Evolutionary conservation across 2,797 vertebrate species (phyloP), one percentile per base, ranked within the genome.

Genomic region (Vespertilio murinus): DNA sequence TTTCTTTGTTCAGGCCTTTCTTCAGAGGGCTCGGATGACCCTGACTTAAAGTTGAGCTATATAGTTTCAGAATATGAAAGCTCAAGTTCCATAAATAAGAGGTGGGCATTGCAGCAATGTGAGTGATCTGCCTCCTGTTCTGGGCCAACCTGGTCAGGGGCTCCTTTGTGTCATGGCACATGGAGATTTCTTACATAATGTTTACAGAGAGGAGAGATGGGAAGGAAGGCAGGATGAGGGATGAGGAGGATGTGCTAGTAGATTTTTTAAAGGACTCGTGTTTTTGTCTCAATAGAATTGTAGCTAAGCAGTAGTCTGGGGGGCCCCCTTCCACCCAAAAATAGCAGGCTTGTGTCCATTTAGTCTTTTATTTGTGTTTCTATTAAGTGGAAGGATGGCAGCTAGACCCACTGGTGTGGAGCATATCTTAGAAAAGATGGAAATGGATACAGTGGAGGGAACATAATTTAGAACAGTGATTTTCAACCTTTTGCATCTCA

Each of bases 1-100:
- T 65, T 80, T 86, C 71, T 81, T 86, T 67, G 28, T 28, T 38
- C 61, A 88, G 23, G 56, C 25, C 25, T 38, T 69, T 40, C 92
- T 85, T 89, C 65, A 88, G 52, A 90, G 45, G 49, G 84, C 47
- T 86, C 86, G 35, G 8, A 61, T 88, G n/a, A 52, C 78, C 18
- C 40, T 82, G 64, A 35, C 56, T 88, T 95, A 83, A 92, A 82
- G 82, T 35, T 67, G 73, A 96, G 59, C 69, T 88, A 17, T n/a
- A 12, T 5, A 8, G 40, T 94, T 83, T 90, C 35, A 75, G 38
- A 80, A 74, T 33, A 59, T 86, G 42, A 87, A 93, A 86, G 80
- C 5, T 49, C 59, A 23, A 38, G 35, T 85, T 86, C 33, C 17
- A 28, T 74, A 52, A 89, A 89, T 70, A 87, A 88, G 75, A 88